Percentiles rank a stretch among this genome's conserved stretches.
Conservation (phyloP, 1,140 invertebrate species). For the Leptopilina boulardi region DNA sequence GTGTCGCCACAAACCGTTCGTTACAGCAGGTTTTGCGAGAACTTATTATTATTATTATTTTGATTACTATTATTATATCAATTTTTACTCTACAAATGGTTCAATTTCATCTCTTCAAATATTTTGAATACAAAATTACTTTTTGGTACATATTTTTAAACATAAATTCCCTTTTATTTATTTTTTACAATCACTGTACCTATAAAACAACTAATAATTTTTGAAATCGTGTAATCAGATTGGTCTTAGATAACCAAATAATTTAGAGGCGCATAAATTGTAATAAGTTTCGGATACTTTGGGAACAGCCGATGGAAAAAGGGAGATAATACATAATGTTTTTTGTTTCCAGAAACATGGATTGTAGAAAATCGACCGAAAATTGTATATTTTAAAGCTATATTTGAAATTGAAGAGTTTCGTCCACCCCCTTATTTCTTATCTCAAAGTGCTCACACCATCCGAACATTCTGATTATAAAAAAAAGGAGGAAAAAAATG, state of each 20-base stretch:
- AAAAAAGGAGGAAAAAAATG: constrained; percentile 3
- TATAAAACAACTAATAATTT: background rate
- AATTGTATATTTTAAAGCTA: constrained; percentile 20
- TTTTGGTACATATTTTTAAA: too few species aligned
- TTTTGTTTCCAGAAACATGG: background rate
- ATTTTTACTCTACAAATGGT: background rate
- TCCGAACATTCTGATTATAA: constrained; percentile 23
- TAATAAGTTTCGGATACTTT: constrained; percentile 4
- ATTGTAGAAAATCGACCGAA: constrained; percentile 13
- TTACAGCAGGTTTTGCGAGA: constrained; percentile 12
- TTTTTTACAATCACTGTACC: too few species aligned
- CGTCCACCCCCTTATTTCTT: constrained; percentile 18
- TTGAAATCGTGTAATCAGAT: background rate
- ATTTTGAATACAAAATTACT: too few species aligned
- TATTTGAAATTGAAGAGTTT: constrained; percentile 7
- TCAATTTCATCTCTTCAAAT: background rate
- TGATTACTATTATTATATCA: background rate
- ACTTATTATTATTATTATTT: background rate
- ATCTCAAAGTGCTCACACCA: constrained; percentile 13
- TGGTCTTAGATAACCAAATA: background rate
- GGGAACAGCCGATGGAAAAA: background rate
- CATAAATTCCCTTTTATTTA: too few species aligned
- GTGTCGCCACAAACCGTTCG: constrained; percentile 12
- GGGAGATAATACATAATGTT: constrained; percentile 2
- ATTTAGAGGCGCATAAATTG: background rate